These are phyloP conservation scores for Ophion ellenae DNA, from an alignment of 2,888 invertebrate species.

Conservation along the genomic window DNA sequence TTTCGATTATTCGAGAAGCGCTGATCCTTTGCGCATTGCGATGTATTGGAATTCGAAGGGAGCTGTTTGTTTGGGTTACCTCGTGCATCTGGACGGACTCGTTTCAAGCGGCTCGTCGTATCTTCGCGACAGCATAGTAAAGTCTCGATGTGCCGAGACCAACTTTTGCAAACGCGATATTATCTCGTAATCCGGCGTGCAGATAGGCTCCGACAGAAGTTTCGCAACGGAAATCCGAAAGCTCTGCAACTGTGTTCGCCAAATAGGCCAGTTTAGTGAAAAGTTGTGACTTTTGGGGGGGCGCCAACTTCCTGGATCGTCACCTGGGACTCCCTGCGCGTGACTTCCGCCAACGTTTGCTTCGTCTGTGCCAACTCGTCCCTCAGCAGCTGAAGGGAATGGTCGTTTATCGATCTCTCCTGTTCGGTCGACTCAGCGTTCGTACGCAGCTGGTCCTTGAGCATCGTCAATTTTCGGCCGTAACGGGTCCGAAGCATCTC, in stretches of 20 bases:
- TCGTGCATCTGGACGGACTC: constrained; percentile 83
- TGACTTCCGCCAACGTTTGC: constrained; percentile 88
- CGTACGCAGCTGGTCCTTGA: constrained; percentile 90
- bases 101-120: constrained; percentile 87
- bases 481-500: constrained; percentile 91
- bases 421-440: constrained; percentile 88
- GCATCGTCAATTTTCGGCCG: constrained; percentile 88
- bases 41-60: not conserved
- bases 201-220: constrained; percentile 89
- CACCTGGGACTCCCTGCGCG: constrained; percentile 90
- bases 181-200: constrained; percentile 91
- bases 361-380: constrained; percentile 91
- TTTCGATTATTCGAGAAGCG: no score
- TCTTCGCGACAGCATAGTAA: constrained; percentile 92
- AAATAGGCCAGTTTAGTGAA: not conserved
- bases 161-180: constrained; percentile 92
- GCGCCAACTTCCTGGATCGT: not conserved
- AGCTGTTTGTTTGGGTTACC: constrained; percentile 69
- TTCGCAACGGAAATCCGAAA: constrained; percentile 91
- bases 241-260: constrained; percentile 86
- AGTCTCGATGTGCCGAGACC: constrained; percentile 94
- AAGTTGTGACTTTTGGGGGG: not conserved
- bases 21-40: no score
- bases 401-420: constrained; percentile 89
- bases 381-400: constrained; percentile 88